Evolutionary conservation across 2,888 invertebrate genomes (phyloP), one percentile per base, ranked within the genome.

Genomic region (Agrochola macilenta): DNA sequence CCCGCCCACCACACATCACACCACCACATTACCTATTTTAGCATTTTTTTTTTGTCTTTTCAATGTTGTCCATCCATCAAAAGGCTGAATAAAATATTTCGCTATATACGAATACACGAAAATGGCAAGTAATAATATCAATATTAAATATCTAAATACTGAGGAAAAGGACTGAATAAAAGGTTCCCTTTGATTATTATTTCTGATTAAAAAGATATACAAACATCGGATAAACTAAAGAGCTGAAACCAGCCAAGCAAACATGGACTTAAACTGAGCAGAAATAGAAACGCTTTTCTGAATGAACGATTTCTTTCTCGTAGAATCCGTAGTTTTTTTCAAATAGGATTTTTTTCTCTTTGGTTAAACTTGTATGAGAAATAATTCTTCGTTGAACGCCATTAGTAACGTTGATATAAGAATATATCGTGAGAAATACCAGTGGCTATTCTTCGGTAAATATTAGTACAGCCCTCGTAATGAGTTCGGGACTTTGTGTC

Each of bases 91-190:
- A 63, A 57, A 64, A 49, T 78, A 69, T 52, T 52, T 30, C 20
- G 3, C 8, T 43, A 43, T 60, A 65, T 30, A 5, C 20, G 8
- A 84, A 63, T 61, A 65, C 17, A 43, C 5, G 46, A 58, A 61
- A 30, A 35, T 12, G 23, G 26, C n/a, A 52, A 63, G 49, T 39
- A 68, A 57, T 63, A 72, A 74, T 66, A 75, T 69, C 39, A 80
- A 75, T 85, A 76, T 71, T 71, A 63, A 60, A 75, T 76, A 52
- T 69, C 26, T 65, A 75, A 71, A 73, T 74, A 70, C 49, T 64
- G 30, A 64, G 23, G n/a, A 54, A 71, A 74, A 74, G 26, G 14
- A 65, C 65, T 60, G 65, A 70, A 60, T 17, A 35, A 81, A 72
- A 61, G 63, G 26, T 68, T 66, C 26, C n/a, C 30, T 77, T 80